Conservation (phyloP, 2,797 vertebrate species). For the Poecilia gillii region DNA sequence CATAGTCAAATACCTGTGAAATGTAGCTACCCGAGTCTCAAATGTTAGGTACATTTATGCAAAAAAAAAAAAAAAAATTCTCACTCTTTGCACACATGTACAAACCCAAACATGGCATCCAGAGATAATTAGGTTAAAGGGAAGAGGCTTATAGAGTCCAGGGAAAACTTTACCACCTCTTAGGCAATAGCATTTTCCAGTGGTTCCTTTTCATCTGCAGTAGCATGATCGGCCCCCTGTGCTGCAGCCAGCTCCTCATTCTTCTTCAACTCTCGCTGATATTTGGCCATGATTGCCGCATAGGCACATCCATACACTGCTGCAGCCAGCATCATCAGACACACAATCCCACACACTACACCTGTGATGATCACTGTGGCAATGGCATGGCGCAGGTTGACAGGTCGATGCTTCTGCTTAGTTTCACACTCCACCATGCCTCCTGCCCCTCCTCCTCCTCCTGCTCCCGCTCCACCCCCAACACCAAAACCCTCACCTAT, state of each 20-base stretch:
- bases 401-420: constrained; percentile 84
- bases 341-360: constrained; percentile 94
- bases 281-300: constrained; percentile 91
- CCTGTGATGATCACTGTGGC: constrained; percentile 96
- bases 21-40: constrained; percentile 69
- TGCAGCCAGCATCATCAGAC: constrained; percentile 95
- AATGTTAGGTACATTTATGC: constrained; percentile 44
- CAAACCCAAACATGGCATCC: constrained; percentile 43
- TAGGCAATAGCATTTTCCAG: constrained; percentile 84
- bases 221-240: constrained; percentile 65
- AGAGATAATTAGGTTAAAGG: constrained; percentile 68
- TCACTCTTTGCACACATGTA: constrained; percentile 35
- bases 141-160: constrained; percentile 51
- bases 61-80: constrained; percentile 37
- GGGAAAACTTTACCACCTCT: constrained; percentile 44
- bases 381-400: constrained; percentile 90
- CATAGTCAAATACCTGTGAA: constrained; percentile 75
- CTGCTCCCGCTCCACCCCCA: constrained; percentile 55
- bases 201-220: constrained; percentile 81
- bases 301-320: constrained; percentile 95
- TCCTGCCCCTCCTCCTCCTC: constrained; percentile 59
- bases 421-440: constrained; percentile 81
- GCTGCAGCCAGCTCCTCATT: constrained; percentile 74
- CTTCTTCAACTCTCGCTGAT: constrained; percentile 86
- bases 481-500: constrained; percentile 70